Conservation (phyloP, 2,888 invertebrate genomes). For the Heliconius charithonia region DNA sequence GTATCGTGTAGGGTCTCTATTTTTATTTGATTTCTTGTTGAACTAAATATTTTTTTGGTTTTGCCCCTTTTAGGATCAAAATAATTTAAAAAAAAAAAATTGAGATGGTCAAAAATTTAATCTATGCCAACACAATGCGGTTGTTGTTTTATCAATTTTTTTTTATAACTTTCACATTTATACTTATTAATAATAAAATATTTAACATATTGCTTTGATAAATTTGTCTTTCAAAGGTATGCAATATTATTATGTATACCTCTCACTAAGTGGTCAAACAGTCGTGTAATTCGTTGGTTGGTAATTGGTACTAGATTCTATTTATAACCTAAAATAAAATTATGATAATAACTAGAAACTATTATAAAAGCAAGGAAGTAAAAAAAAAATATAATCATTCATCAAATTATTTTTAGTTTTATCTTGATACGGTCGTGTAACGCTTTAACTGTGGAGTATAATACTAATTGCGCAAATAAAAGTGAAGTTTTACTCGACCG, state of each 20-base stretch:
- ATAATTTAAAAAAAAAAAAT: neutral
- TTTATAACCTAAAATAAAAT: neutral
- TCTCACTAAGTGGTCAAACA: no score
- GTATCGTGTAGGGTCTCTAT: neutral
- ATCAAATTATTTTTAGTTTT: no score
- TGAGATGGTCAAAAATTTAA: no score
- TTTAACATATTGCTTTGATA: neutral
- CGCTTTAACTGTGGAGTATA: no score
- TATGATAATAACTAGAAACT: neutral
- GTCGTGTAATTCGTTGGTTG: no score
- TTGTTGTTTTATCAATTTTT: no score
- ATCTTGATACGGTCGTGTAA: neutral
- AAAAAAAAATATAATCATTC: no score
- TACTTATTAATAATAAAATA: no score
- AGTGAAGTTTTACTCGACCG: constrained; percentile 39
- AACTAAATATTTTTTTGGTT: neutral
- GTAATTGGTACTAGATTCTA: neutral
- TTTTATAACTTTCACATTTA: no score
- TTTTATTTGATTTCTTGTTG: neutral
- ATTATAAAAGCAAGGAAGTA: neutral
- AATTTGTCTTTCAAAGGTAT: neutral
- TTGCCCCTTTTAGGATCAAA: neutral
- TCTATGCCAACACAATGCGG: no score
- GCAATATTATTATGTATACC: no score
- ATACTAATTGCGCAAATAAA: constrained; percentile 39